These are phyloP conservation scores for Rhabditophanes sp. DNA, from an alignment of 2,888 invertebrate genomes.

Conservation along the genomic window DNA sequence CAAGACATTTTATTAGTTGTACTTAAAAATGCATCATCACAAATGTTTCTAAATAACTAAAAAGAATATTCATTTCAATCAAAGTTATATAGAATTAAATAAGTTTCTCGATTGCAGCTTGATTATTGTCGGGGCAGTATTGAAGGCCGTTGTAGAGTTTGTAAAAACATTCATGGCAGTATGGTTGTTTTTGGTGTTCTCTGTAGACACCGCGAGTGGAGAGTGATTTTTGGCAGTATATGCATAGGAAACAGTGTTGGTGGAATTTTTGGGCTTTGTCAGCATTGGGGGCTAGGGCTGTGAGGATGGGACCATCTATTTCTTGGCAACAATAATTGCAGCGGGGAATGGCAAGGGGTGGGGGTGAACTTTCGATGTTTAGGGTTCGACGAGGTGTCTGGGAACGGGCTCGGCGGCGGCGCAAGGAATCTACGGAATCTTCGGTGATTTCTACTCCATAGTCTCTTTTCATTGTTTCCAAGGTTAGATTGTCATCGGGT, in stretches of 20 bases:
- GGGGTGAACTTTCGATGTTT: conserved; percentile 31
- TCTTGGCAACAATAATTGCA: conserved; percentile 39
- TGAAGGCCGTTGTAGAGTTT: conserved; percentile 57
- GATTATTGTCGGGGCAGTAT: conserved; percentile 35
- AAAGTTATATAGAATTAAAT: conserved; percentile 13
- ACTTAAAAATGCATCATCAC: too few relatives aligned
- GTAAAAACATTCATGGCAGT: conserved; percentile 92
- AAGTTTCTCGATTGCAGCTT: conserved; percentile 30
- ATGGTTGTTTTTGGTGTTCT: conserved; percentile 94
- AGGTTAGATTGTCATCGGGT: conserved; percentile 22
- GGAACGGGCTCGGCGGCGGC: conserved; percentile 32
- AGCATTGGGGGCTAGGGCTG: conserved; percentile 51
- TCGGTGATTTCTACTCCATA: conserved; percentile 37
- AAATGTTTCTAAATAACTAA: too few relatives aligned
- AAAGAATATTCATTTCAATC: neutral
- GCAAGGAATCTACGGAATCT: conserved; percentile 6
- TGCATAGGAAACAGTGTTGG: conserved; percentile 86
- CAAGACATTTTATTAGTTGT: too few relatives aligned
- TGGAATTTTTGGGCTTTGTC: conserved; percentile 98
- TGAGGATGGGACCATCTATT: conserved; percentile 34
- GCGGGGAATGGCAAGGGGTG: conserved; percentile 23
- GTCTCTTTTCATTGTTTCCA: conserved; percentile 30
- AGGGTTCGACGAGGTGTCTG: conserved; percentile 36
- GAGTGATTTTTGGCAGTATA: conserved; percentile 69
- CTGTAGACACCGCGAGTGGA: conserved; percentile 42